Percentiles rank a stretch among this genome's conserved stretches.
phyloP scores from a whole-genome alignment of 2,888 invertebrate species.

The Acleris sparsana region DNA sequence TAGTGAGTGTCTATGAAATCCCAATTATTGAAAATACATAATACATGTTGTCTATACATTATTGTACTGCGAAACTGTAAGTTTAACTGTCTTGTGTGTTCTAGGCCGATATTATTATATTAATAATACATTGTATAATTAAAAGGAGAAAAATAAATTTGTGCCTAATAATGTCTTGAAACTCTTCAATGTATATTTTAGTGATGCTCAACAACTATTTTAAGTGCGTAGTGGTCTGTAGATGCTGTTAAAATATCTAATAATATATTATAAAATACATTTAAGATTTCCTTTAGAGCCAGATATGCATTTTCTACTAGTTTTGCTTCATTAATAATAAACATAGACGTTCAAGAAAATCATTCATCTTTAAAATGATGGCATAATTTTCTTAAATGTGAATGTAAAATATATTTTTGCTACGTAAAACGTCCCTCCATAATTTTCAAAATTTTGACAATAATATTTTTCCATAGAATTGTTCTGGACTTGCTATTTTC shows the following conservation, averaged over 20 bases:
- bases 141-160: slow-evolving; percentile 63
- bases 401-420: slow-evolving; percentile 37
- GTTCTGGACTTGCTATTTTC: slow-evolving; percentile 36
- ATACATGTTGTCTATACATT: slow-evolving; percentile 68
- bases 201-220: slow-evolving; percentile 77
- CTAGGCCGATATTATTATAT: slow-evolving; percentile 63
- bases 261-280: slow-evolving; percentile 49
- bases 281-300: slow-evolving; percentile 66
- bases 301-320: slow-evolving; percentile 70
- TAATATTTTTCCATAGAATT: slow-evolving; percentile 50
- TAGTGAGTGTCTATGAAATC: slow-evolving; percentile 80
- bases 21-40: slow-evolving; percentile 66
- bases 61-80: slow-evolving; percentile 56
- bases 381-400: slow-evolving; percentile 25
- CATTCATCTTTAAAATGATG: neutral
- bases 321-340: slow-evolving; percentile 46
- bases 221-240: slow-evolving; percentile 77
- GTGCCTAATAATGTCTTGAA: slow-evolving; percentile 75
- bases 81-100: slow-evolving; percentile 70
- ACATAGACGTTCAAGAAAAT: slow-evolving; percentile 20
- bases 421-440: slow-evolving; percentile 49
- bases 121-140: slow-evolving; percentile 51
- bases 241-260: slow-evolving; percentile 68
- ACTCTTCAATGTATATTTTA: slow-evolving; percentile 72
- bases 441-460: slow-evolving; percentile 64